phyloP scores from a whole-genome alignment of 2,797 vertebrate genomes.

The Pseudomugil gertrudae region DNA sequence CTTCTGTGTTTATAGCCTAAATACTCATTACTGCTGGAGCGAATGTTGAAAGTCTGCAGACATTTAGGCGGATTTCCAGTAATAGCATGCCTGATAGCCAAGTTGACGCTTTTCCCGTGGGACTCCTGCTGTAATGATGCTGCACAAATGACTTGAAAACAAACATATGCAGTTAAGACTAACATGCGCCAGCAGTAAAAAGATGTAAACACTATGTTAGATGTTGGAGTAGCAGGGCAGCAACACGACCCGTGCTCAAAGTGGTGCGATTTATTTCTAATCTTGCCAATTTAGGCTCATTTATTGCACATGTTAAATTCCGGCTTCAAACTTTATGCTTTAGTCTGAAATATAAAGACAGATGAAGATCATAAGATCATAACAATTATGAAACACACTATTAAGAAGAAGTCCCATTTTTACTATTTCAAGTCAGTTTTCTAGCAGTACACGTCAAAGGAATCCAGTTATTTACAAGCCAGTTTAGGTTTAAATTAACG shows the following conservation, averaged over 20 bases:
- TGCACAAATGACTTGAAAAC: constrained; percentile 21
- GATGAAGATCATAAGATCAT: background rate
- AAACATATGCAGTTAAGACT: constrained; percentile 24
- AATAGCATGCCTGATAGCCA: constrained; percentile 41
- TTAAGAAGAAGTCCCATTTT: background rate
- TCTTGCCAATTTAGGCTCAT: background rate
- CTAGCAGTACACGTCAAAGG: no score
- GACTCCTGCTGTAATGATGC: constrained; percentile 41
- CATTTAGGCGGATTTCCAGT: constrained; percentile 41
- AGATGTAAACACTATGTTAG: constrained; percentile 7
- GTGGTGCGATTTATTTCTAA: background rate
- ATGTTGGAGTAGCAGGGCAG: background rate
- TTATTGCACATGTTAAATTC: background rate
- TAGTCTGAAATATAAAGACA: constrained; percentile 3
- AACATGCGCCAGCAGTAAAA: constrained; percentile 7
- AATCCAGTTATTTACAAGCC: no score
- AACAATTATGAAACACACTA: background rate
- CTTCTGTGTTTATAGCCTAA: constrained; percentile 38
- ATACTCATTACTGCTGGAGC: constrained; percentile 29
- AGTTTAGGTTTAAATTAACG: no score
- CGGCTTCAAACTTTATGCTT: background rate
- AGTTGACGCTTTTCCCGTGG: constrained; percentile 13
- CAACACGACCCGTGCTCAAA: background rate
- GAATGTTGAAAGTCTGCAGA: constrained; percentile 12
- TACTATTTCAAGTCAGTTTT: no score